Evolutionary conservation across 1,140 invertebrate genomes (phyloP), one percentile per base, ranked within the genome.

Genomic region (Cryptotermes secundus): DNA sequence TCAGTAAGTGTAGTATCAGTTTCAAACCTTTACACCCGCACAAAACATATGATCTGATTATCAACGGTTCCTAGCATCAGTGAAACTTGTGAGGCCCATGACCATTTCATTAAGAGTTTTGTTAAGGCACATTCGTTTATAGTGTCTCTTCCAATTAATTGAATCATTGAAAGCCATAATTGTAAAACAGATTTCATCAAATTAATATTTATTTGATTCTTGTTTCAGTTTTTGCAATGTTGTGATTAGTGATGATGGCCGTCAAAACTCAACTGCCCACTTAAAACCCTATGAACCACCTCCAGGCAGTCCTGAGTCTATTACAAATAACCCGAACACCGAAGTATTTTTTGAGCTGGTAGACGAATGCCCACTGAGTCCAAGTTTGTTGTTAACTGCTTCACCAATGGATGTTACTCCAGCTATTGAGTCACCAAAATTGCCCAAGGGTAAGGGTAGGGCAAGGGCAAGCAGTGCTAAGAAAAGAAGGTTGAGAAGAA

Each of bases 331-430:
- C 59, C 59, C 59, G 31, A 19, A 38, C 24, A 14, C 81, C 10
- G 35, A 45, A 82, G 38, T 82, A n/a, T 31, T 82, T 42, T 34
- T 82, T 3, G 81, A 82, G 31, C 16, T 82, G 81, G 81, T n/a
- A 31, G 81, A 82, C 49, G 81, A 82, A 82, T 82, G 81, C 31
- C 81, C 81, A n/a, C 4, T 82, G 24, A 82, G n/a, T 45, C n/a
- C 35, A n/a, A 45, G 45, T 53, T 26, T 38, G 38, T 38, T 82
- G 38, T 38, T 82, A 45, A 82, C 81, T 42, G n/a, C 81, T 45
- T 31, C n/a, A 45, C 35, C 38, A 2, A 9, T 45, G 38, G 31
- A 45, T 82, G 45, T 82, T 45, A 34, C 24, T 45, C 35, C 80
- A 36, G 34, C 24, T 16, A 24, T 81, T 42, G 24, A 7, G 9